Evolutionary conservation across 1,140 invertebrate species (phyloP), one percentile per base, ranked within the genome.

Genomic region (Aphelenchoides fujianensis): DNA sequence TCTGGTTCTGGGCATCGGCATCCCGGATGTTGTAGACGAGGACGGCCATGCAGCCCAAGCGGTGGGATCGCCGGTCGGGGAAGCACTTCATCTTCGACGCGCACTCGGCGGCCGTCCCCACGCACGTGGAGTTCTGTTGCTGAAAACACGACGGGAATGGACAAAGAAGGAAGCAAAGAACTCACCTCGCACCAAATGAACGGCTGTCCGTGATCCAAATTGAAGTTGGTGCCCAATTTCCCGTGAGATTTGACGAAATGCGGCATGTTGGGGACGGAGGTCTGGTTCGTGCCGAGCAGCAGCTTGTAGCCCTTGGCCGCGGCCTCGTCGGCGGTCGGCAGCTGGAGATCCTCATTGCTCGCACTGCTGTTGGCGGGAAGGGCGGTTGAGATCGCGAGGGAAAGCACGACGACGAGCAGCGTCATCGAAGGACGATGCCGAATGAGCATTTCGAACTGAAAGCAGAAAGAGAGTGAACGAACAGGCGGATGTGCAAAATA

Each of bases 21-120:
- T 73, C 30, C 16, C 9, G 3, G 27, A 34, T 70, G 35, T 76
- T 77, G 41, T 80, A 72, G 0, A 79, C 32, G 53, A 36, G 37
- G n/a, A 78, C 66, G 28, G 80, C 78, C 78, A 79, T 79, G 57
- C 78, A 82, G 34, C 78, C 75, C 52, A 27, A 27, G 54, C 61
- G 30, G 48, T 75, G 76, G 3, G 75, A 78, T 32, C 75, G 52
- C 57, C 28, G 32, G 53, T 78, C 76, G 2, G 71, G 63, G 28
- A 66, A 74, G 52, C 74, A 76, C 63, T 68, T 76, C 2, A 61
- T 53, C 23, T 23, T 37, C 1, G 23, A 31, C 3, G 48, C 16
- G 32, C 75, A 75, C 31, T 75, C 57, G 1, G 41, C 69, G 23
- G 28, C n/a, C 2, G 2, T 23, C 35, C 36, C 23, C 19, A 12